Base-by-base conservation (phyloP, 2,113 vertebrate species). In the Gymnobelideus leadbeateri region DNA sequence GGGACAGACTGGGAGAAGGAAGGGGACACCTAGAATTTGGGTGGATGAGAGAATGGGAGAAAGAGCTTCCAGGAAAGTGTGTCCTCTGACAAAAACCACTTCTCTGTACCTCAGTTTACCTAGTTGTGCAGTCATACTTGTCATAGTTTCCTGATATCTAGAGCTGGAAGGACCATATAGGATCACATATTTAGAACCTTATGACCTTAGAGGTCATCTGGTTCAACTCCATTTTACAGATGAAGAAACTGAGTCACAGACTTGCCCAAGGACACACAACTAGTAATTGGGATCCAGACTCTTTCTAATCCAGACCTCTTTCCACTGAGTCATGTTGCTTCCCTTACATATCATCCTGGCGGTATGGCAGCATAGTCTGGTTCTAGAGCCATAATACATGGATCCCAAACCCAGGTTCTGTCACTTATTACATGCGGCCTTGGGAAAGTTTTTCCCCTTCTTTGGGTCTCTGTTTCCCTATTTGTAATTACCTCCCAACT, bases 1-100 rank as follows among this genome's bases (percentile, higher is more conserved):
- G 92, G 51, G 90, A 90, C 10, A 26, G 46, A 46, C 3, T 37
- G 46, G 23, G 31, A 47, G 52, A 4, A 31, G 93, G 89, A 92
- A 8, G n/a, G 2, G 0, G 46, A 43, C 26, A 55, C 54, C 54
- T 55, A 55, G 54, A 26, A 55, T 54, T 91, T 31, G 49, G 47
- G 93, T 57, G 52, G 84, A 16, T 92, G 89, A 94, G 94, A 94
- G 51, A 46, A 93, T 28, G 1, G 24, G 92, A 94, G 50, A 43
- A 94, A 93, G 89, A 16, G 19, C n/a, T 77, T n/a, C 61, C n/a
- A 84, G 68, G 19, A 84, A 84, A 84, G 37, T 21, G 14, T 77
- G 68, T 84, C 68, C 68, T 43, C n/a, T 43, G n/a, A 43, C 61
- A n/a, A 77, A 77, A 77, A 77, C n/a, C 61, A 77, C 37, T n/a